A percentile compares a stretch with the other conserved stretches of the same genome.
Conservation (phyloP, 2,113 vertebrate species). For the Leptobrachium leishanense region DNA sequence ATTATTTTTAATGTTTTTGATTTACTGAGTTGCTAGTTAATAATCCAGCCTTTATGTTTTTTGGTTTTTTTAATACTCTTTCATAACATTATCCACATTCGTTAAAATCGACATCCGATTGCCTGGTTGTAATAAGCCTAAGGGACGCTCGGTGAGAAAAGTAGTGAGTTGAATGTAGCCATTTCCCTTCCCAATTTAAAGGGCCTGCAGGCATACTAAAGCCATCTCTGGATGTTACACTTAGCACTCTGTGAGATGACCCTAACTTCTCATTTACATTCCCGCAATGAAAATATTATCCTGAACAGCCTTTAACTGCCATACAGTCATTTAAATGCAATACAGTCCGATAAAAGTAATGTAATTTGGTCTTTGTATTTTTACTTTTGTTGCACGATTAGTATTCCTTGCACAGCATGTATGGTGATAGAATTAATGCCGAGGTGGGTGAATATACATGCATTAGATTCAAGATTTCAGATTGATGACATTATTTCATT, state of each 20-base stretch:
- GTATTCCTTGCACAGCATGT: background rate
- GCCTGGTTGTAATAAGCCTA: constrained; percentile 58
- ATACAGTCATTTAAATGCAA: constrained; percentile 16
- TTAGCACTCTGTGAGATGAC: constrained; percentile 59
- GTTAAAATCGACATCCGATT: constrained; percentile 57
- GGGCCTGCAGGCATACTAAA: constrained; percentile 60
- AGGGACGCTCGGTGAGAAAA: constrained; percentile 57
- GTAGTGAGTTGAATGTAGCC: constrained; percentile 57
- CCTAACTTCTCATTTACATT: constrained; percentile 62
- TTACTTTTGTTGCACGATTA: constrained; percentile 5
- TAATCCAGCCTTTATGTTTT: constrained; percentile 8
- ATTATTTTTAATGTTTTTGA: constrained; percentile 10
- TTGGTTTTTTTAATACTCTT: constrained; percentile 28
- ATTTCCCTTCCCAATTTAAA: constrained; percentile 65
- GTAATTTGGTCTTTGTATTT: constrained; percentile 19
- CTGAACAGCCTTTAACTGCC: constrained; percentile 47
- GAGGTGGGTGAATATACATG: background rate
- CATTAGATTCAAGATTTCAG: background rate
- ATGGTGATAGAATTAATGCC: background rate
- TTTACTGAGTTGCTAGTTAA: constrained; percentile 1
- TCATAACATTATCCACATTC: constrained; percentile 41
- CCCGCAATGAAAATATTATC: constrained; percentile 63
- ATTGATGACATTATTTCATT: too few species aligned
- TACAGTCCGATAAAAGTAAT: constrained; percentile 36
- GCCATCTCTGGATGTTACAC: constrained; percentile 59